phyloP scores from a whole-genome alignment of 1,140 invertebrate genomes.

The Varroa destructor region DNA sequence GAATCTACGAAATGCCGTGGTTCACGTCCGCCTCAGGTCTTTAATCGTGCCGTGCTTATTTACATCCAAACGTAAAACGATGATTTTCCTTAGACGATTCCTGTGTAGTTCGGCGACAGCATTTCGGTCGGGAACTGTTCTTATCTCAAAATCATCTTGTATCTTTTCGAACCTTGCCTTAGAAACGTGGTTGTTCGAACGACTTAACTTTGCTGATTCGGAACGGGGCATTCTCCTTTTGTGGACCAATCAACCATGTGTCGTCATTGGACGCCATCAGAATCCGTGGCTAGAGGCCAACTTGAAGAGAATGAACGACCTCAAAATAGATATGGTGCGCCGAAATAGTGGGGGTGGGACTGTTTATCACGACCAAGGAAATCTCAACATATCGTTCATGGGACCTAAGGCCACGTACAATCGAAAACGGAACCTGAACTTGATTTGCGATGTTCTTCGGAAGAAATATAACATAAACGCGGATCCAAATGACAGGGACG shows the following conservation, averaged over 20 bases:
- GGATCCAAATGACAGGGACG: constrained; percentile 59
- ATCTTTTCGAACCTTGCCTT: constrained; percentile 80
- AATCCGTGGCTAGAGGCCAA: constrained; percentile 90
- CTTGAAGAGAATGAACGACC: constrained; percentile 42
- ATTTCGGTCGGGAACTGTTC: constrained; percentile 47
- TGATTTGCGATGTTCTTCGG: constrained; percentile 63
- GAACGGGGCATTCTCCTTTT: constrained; percentile 59
- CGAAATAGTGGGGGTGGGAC: constrained; percentile 90
- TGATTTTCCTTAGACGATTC: constrained; percentile 10
- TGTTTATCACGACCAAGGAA: constrained; percentile 87
- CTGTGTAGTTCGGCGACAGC: background rate
- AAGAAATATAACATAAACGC: constrained; percentile 61
- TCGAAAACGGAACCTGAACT: constrained; percentile 64
- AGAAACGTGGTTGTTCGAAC: constrained; percentile 83
- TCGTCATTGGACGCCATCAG: constrained; percentile 89
- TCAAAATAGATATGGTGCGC: constrained; percentile 58
- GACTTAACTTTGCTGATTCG: constrained; percentile 54
- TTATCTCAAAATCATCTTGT: constrained; percentile 75
- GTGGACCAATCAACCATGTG: constrained; percentile 79
- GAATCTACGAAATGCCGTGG: too few species aligned
- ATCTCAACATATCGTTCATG: constrained; percentile 83
- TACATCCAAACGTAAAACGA: background rate
- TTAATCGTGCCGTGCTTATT: too few species aligned
- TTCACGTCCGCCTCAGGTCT: too few species aligned
- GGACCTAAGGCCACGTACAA: constrained; percentile 61